These are phyloP conservation scores for Perccottus glenii DNA, from an alignment of 2,113 vertebrate genomes.

Conservation along the genomic window DNA sequence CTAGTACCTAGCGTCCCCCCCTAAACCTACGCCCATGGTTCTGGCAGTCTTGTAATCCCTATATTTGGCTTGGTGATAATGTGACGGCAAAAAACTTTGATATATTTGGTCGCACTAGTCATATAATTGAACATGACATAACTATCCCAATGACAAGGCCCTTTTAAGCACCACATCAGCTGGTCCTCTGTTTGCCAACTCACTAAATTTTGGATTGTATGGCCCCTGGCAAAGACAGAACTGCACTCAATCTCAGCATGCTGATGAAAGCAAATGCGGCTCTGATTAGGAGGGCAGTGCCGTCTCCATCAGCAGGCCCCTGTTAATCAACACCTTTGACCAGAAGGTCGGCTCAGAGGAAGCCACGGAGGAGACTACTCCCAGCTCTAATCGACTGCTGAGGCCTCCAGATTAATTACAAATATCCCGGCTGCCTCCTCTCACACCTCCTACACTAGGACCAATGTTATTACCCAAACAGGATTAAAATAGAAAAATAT, in stretches of 20 bases:
- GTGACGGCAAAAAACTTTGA: too few species aligned
- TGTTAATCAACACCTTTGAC: constrained; percentile 31
- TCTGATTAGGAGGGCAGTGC: constrained; percentile 7
- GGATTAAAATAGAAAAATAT: too few species aligned
- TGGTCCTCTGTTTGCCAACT: not conserved
- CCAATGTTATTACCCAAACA: not conserved
- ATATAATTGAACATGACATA: not conserved
- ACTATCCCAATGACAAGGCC: not conserved
- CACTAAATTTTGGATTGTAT: not conserved
- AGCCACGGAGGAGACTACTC: constrained; percentile 1
- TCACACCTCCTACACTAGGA: not conserved
- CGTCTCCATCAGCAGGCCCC: constrained; percentile 21
- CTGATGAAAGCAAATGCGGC: not conserved
- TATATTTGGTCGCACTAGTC: too few species aligned
- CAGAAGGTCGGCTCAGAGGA: constrained; percentile 38
- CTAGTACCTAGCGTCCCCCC: too few species aligned
- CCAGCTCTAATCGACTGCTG: constrained; percentile 1
- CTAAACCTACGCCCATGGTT: too few species aligned
- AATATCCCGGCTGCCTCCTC: not conserved
- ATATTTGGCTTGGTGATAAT: too few species aligned
- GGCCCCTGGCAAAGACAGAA: not conserved
- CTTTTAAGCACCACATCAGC: not conserved
- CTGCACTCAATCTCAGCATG: not conserved
- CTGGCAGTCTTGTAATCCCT: too few species aligned
- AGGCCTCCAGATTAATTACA: not conserved